Base-by-base conservation (phyloP, 1,140 invertebrate species). In the Drosophila sp. region DNA sequence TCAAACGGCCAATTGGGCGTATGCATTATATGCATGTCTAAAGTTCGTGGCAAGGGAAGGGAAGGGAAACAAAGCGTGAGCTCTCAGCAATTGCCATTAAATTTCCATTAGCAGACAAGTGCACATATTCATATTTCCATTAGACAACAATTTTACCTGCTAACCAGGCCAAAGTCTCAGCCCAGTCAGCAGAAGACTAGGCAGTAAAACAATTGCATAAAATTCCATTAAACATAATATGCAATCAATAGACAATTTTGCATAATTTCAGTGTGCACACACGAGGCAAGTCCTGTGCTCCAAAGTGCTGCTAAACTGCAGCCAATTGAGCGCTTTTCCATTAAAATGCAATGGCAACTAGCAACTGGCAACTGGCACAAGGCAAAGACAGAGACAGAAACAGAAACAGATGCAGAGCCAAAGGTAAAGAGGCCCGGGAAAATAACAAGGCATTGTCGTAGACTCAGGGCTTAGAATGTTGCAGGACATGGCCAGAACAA, bases 201-300 rank as follows among this genome's bases (percentile, higher is more conserved):
- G 25, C 29, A 77, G 54, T 59, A 76, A 78, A 78, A 76, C 76
- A 72, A 78, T 78, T 78, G 77, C 77, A 77, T 69, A 58, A 80
- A 80, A 80, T 80, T 80, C 77, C 77, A 80, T 80, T 80, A 80
- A 74, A 77, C 75, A 80, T 77, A 80, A 80, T 80, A 77, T 70
- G 65, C 75, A 77, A 80, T 76, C 77, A 76, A 79, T 77, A 80
- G 71, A 73, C 77, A 80, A 80, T 80, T 80, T 80, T 70, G 77
- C 75, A 80, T 80, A 77, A 80, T 80, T 80, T 78, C 51, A 66
- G 46, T 69, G 63, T 66, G 74, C 74, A 66, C 69, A 73, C 27
- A 18, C n/a, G n/a, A 69, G 13, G 58, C 59, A 18, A 18, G 62
- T 70, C 45, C 56, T 70, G 27, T 50, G 27, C 45, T 8, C 34